phyloP scores from a whole-genome alignment of 2,888 invertebrate species.

The Cistogaster globosa region DNA sequence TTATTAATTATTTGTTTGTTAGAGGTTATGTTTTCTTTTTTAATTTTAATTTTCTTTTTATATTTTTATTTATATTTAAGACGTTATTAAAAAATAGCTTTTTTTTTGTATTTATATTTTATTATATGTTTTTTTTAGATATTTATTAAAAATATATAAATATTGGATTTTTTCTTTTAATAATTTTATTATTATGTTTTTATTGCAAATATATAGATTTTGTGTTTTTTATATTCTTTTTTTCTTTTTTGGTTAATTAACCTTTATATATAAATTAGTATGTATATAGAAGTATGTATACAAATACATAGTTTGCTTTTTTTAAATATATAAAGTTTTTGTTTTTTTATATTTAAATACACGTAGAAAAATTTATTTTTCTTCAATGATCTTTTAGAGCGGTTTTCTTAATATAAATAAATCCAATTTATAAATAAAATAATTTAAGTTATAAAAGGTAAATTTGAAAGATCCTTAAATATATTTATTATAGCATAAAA shows the following conservation, averaged over 20 bases:
- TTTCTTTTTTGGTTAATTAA: slow-evolving; percentile 37
- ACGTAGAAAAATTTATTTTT: slow-evolving; percentile 63
- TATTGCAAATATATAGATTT: slow-evolving; percentile 70
- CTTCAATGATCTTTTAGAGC: slow-evolving; percentile 21
- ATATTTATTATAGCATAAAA: not conserved
- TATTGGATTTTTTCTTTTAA: slow-evolving; percentile 46
- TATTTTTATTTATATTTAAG: slow-evolving; percentile 59
- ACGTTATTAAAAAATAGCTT: slow-evolving; percentile 65
- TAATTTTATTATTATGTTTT: slow-evolving; percentile 63
- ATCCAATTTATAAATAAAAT: not conserved
- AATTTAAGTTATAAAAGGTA: slow-evolving; percentile 6
- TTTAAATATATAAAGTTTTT: slow-evolving; percentile 62
- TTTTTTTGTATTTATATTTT: slow-evolving; percentile 27
- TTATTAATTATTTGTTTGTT: slow-evolving; percentile 35
- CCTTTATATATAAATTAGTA: slow-evolving; percentile 64
- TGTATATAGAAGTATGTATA: slow-evolving; percentile 65
- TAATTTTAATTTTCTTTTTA: not conserved
- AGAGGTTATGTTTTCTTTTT: slow-evolving; percentile 26
- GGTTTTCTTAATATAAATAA: slow-evolving; percentile 7
- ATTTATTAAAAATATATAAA: slow-evolving; percentile 70
- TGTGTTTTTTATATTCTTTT: slow-evolving; percentile 51
- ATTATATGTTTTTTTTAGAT: slow-evolving; percentile 48
- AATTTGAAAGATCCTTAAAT: not conserved
- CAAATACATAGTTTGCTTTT: slow-evolving; percentile 63
- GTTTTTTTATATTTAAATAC: slow-evolving; percentile 57